These are phyloP conservation scores for Drosophila stalkeri DNA, from an alignment of 2,888 invertebrate species.

Conservation along the genomic window DNA sequence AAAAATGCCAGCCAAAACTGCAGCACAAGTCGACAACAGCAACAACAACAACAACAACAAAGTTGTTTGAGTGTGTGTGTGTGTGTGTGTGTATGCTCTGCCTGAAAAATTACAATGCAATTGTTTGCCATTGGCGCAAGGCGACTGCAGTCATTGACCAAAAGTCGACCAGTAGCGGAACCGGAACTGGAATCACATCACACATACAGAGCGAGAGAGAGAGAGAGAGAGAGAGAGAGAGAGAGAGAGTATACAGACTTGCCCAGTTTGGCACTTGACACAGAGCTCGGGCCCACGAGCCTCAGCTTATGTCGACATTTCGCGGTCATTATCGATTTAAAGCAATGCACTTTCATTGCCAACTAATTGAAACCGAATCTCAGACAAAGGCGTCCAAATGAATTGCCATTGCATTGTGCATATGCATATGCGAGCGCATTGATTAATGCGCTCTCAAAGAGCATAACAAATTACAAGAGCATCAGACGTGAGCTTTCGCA, in stretches of 20 bases:
- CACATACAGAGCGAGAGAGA: no score
- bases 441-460: slow-evolving; percentile 5
- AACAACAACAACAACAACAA: slow-evolving; percentile 17
- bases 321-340: slow-evolving; percentile 31
- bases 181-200: slow-evolving; percentile 26
- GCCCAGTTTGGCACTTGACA: slow-evolving; percentile 16
- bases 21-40: slow-evolving; percentile 44
- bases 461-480: slow-evolving; percentile 6
- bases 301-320: slow-evolving; percentile 9
- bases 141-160: slow-evolving; percentile 24
- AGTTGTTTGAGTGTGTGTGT: slow-evolving; percentile 12
- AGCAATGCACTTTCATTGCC: slow-evolving; percentile 25
- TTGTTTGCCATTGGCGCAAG: slow-evolving; percentile 66
- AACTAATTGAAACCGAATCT: slow-evolving; percentile 32
- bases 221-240: no score
- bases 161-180: slow-evolving; percentile 43
- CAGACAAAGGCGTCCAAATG: slow-evolving; percentile 13
- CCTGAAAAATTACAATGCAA: slow-evolving; percentile 72
- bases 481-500: not conserved
- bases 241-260: not conserved
- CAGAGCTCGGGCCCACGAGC: not conserved
- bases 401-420: slow-evolving; percentile 10
- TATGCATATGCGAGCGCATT: not conserved
- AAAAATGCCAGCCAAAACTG: slow-evolving; percentile 63
- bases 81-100: slow-evolving; percentile 9